These are phyloP conservation scores for Lochmaea capreae DNA, from an alignment of 2,888 invertebrate species.

Conservation along the genomic window DNA sequence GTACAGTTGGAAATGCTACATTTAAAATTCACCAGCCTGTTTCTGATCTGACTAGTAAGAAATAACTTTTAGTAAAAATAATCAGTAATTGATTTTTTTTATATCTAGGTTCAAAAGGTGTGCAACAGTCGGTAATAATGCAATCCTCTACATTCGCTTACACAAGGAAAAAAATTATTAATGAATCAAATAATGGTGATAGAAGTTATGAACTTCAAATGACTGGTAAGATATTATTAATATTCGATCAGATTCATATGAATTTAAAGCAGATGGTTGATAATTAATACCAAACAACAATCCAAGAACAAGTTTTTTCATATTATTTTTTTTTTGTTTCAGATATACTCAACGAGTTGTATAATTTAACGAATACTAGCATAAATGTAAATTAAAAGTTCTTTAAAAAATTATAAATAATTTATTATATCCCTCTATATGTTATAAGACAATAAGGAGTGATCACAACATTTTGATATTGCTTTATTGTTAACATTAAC, in stretches of 20 bases:
- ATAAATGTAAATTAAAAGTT: not conserved
- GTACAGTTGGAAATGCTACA: constrained; percentile 47
- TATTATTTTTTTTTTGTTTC: constrained; percentile 28
- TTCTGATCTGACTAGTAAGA: not conserved
- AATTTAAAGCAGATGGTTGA: too few species aligned
- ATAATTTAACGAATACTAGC: constrained; percentile 43
- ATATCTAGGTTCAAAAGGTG: not conserved
- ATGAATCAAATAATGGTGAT: constrained; percentile 34
- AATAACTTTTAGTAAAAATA: constrained; percentile 1
- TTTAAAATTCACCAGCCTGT: constrained; percentile 12
- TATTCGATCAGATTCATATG: too few species aligned
- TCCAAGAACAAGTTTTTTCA: too few species aligned
- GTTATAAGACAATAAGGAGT: constrained; percentile 57
- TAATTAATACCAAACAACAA: too few species aligned
- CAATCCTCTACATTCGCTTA: constrained; percentile 47
- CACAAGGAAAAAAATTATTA: constrained; percentile 44
- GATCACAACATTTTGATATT: constrained; percentile 51
- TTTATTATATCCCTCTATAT: constrained; percentile 49
- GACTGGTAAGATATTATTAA: constrained; percentile 52
- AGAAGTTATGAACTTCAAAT: constrained; percentile 48
- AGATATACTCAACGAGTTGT: constrained; percentile 52
- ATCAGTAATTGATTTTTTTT: too few species aligned
- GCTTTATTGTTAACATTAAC: constrained; percentile 41
- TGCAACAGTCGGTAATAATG: constrained; percentile 27
- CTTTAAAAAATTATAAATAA: constrained; percentile 2